Evolutionary conservation across 1,140 invertebrate species (phyloP).

Genomic region (Callitettix versicolor): DNA sequence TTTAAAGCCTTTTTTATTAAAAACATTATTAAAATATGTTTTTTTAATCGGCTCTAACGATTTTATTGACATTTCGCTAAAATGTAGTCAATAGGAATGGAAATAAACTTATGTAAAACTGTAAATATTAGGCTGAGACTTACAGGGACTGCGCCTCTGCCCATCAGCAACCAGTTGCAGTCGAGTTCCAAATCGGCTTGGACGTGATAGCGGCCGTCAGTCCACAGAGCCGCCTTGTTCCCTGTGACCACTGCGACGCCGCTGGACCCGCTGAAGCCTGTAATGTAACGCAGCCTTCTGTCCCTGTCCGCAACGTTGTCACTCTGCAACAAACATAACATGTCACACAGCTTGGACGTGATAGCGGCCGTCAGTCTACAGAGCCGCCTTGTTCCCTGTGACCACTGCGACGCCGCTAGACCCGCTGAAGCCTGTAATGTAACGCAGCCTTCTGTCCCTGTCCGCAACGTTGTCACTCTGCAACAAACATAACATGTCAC

Average conservation of each 20-base stretch:
- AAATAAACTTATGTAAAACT: too few relatives aligned
- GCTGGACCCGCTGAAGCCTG: constrained; percentile 78
- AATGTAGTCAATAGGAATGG: too few relatives aligned
- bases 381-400: constrained; percentile 54
- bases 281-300: constrained; percentile 69
- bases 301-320: constrained; percentile 85
- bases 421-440: constrained; percentile 80
- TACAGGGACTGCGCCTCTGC: constrained; percentile 1
- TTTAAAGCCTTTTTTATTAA: too few relatives aligned
- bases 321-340: too few relatives aligned
- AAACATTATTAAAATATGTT: too few relatives aligned
- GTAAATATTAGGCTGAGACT: too few relatives aligned
- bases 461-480: constrained; percentile 13
- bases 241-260: constrained; percentile 78
- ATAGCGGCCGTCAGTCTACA: constrained; percentile 66
- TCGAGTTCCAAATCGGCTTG: constrained; percentile 64
- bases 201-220: constrained; percentile 82
- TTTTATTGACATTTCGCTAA: too few relatives aligned
- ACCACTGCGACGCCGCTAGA: constrained; percentile 68
- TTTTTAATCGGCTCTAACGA: too few relatives aligned
- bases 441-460: constrained; percentile 65
- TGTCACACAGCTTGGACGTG: constrained; percentile 13
- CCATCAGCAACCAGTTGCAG: constrained; percentile 71
- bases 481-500: too few relatives aligned
- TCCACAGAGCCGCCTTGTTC: constrained; percentile 82